phyloP scores from a whole-genome alignment of 2,113 vertebrate species.

The Syngnathus typhle region DNA sequence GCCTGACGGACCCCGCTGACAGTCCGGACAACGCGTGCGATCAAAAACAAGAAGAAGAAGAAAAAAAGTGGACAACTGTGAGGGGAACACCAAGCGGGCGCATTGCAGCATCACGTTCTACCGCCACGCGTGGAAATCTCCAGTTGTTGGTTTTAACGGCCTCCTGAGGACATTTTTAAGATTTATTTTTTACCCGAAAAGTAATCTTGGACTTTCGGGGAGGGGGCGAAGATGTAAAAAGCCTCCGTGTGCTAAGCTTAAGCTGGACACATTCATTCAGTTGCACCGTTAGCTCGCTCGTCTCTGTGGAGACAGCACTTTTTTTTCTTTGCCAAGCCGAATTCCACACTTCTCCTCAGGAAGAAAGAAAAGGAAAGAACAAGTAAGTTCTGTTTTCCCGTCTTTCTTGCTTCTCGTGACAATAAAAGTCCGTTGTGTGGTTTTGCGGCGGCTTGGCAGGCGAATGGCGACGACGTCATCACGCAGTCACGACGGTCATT shows the following conservation, averaged over 20 bases:
- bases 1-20: slow-evolving; percentile 8
- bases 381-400: neutral
- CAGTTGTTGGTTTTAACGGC: neutral
- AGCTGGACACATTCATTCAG: slow-evolving; percentile 4
- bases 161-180: neutral
- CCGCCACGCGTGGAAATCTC: neutral
- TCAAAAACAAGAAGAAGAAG: neutral
- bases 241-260: neutral
- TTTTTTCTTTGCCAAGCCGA: neutral
- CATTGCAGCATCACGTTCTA: slow-evolving; percentile 33
- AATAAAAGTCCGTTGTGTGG: neutral
- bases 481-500: neutral
- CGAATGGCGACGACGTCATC: slow-evolving; percentile 7
- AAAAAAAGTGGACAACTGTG: neutral
- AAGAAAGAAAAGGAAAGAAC: neutral
- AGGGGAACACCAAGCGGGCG: slow-evolving; percentile 3
- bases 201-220: neutral
- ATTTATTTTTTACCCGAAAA: too few species aligned
- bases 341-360: neutral
- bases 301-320: neutral
- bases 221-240: neutral
- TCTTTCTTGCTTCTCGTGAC: too few species aligned
- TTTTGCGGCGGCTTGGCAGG: neutral
- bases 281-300: slow-evolving; percentile 2
- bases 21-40: neutral